Base-by-base conservation (phyloP, 2,888 invertebrate species). In the Agrypnus murinus region DNA sequence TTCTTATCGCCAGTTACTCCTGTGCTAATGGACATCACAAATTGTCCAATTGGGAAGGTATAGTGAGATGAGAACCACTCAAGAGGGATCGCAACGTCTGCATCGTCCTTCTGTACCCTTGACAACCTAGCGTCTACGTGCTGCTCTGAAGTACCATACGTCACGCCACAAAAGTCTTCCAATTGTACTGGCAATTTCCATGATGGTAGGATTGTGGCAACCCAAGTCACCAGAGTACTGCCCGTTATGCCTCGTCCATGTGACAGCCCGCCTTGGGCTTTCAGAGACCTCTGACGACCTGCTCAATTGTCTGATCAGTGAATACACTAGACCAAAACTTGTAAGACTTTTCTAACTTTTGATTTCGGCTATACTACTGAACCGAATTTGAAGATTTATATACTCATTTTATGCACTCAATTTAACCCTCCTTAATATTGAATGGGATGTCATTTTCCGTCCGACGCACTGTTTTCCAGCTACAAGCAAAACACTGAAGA, bases 221-320 rank as follows among this genome's bases (percentile, higher is more conserved):
- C 53, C 65, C 55, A 65, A 14, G 12, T 43, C 14, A 14, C 43
- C 14, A 43, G 14, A 2, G 14, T 14, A 19, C 59, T 59, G 40
- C 40, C 59, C 15, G 59, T 59, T 17, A 59, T 59, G 25, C 43
- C 59, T 40, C 40, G 36, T 40, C 59, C 62, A n/a, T n/a, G n/a
- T 15, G 58, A 55, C 5, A 69, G 9, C 2, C 69, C 57, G 9
- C 64, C 69, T n/a, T 14, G 10, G n/a, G 12, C 10, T 43, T 63
- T 68, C 57, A 68, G 48, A 43, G 43, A n/a, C 6, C 71, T 25
- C 69, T 70, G 8, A 70, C 19, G 17, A 12, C 25, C n/a, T n/a
- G n/a, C n/a, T n/a, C n/a, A n/a, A n/a, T n/a, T n/a, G n/a, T n/a
- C n/a, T n/a, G n/a, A n/a, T n/a, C n/a, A n/a, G n/a, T n/a, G n/a